phyloP scores from a whole-genome alignment of 2,888 invertebrate genomes.

The Stegana nigrithorax region DNA sequence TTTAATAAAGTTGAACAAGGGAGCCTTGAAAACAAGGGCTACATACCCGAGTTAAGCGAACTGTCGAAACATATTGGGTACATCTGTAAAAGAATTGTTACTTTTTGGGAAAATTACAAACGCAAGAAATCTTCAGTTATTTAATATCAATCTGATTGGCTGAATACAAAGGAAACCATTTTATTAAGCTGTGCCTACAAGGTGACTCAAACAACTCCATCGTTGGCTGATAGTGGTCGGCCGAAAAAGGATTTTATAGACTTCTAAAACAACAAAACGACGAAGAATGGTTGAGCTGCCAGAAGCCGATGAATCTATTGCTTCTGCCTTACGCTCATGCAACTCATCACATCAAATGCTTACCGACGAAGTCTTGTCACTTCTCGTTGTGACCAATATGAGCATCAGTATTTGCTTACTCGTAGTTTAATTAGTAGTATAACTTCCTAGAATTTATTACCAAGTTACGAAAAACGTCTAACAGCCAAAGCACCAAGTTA shows the following conservation, averaged over 20 bases:
- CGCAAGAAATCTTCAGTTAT: neutral
- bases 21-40: neutral
- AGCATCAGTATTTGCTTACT: conserved; percentile 18
- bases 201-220: neutral
- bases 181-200: neutral
- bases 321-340: conserved; percentile 16
- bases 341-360: neutral
- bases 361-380: neutral
- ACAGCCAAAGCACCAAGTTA: neutral
- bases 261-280: neutral
- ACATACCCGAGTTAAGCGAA: neutral
- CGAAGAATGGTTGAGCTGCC: neutral
- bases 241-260: neutral
- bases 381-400: neutral
- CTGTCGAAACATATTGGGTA: neutral
- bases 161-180: neutral
- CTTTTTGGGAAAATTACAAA: neutral
- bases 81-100: neutral
- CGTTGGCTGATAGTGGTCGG: neutral
- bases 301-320: conserved; percentile 18
- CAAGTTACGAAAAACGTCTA: conserved; percentile 18
- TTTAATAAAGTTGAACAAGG: no score
- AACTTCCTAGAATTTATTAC: conserved; percentile 4
- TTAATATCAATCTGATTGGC: neutral
- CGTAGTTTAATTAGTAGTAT: conserved; percentile 3